Evolutionary conservation across 2,888 invertebrate genomes (phyloP).

Genomic region (Polydrusus pterygomalis): DNA sequence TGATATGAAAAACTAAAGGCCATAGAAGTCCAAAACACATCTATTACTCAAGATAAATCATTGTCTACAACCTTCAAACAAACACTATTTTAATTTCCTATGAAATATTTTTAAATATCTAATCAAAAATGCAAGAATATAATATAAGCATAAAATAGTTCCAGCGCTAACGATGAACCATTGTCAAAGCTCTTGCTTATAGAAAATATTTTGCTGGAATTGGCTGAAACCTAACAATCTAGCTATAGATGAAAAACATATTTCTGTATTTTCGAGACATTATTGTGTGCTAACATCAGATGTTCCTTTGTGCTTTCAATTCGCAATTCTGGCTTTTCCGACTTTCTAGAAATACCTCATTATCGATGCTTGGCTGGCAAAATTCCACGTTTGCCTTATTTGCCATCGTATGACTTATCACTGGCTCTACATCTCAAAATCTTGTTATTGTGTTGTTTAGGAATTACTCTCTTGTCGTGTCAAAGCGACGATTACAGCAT

Average conservation of each 20-base stretch:
- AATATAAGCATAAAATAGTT: constrained; percentile 33
- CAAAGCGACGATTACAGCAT: neutral
- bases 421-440: constrained; percentile 14
- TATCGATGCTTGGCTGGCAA: constrained; percentile 46
- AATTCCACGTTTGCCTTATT: constrained; percentile 34
- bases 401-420: constrained; percentile 33
- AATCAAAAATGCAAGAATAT: constrained; percentile 20
- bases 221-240: constrained; percentile 46
- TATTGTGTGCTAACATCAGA: constrained; percentile 52
- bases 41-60: too few species aligned
- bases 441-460: neutral
- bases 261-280: constrained; percentile 48
- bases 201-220: constrained; percentile 43
- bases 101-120: neutral
- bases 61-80: too few species aligned
- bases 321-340: constrained; percentile 49
- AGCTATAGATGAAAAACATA: constrained; percentile 46
- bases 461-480: neutral
- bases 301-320: constrained; percentile 50
- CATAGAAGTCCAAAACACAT: too few species aligned
- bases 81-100: too few species aligned
- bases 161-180: constrained; percentile 28
- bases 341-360: constrained; percentile 51
- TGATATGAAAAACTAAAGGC: too few species aligned
- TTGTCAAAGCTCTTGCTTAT: constrained; percentile 35